A percentile compares a stretch with the other conserved stretches of the same genome.
Conservation (phyloP, 2,888 invertebrate genomes). For the Cerceris ruficornis region DNA sequence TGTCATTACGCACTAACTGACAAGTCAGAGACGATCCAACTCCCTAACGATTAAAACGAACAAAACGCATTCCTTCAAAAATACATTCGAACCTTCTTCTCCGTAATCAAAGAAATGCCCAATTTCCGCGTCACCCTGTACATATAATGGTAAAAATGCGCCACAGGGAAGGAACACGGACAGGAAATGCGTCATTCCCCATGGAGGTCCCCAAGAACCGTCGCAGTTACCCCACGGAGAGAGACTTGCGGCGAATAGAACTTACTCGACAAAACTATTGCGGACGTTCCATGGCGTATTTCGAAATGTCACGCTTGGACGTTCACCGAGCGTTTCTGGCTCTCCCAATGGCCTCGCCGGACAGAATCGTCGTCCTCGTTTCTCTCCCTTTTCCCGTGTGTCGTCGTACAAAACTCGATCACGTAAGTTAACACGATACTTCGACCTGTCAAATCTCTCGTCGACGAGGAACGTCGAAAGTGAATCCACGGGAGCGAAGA, state of each 20-base stretch:
- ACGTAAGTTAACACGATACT: not conserved
- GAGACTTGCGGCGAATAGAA: conserved; percentile 65
- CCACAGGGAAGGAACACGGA: conserved; percentile 53
- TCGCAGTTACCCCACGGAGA: conserved; percentile 58
- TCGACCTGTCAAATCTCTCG: not conserved
- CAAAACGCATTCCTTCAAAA: too few species aligned
- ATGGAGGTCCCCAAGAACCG: conserved; percentile 62
- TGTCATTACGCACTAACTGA: too few species aligned
- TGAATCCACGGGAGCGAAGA: not conserved
- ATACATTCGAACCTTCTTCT: not conserved
- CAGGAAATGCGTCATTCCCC: conserved; percentile 69
- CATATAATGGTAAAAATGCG: conserved; percentile 7
- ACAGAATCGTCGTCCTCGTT: conserved; percentile 18
- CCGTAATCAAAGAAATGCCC: not conserved
- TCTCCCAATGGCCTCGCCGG: conserved; percentile 8
- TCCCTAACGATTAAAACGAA: too few species aligned
- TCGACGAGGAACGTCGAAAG: not conserved
- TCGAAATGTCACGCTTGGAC: conserved; percentile 43
- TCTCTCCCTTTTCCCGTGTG: not conserved
- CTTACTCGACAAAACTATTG: conserved; percentile 67
- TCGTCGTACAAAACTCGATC: not conserved
- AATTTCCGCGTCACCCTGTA: conserved; percentile 4
- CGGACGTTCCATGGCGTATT: conserved; percentile 54
- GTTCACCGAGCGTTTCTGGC: conserved; percentile 13
- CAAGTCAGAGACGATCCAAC: too few species aligned